phyloP scores from a whole-genome alignment of 2,113 vertebrate species.

The Stictonetta naevosa region DNA sequence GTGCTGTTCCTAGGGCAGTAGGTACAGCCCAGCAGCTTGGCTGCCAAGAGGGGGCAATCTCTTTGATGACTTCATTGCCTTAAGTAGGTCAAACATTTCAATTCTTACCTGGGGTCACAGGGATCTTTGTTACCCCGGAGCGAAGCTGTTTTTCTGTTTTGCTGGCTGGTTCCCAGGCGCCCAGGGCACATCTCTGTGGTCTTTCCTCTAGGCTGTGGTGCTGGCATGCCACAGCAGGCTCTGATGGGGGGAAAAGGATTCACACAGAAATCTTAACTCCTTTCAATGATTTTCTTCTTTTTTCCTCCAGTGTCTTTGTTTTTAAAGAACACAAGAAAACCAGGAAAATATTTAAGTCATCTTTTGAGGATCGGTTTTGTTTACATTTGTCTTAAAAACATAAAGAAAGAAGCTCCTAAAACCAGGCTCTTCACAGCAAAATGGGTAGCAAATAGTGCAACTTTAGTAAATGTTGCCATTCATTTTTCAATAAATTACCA shows the following conservation, averaged over 20 bases:
- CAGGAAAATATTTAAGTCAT: not conserved
- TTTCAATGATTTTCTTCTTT: not conserved
- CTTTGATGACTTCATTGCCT: not conserved
- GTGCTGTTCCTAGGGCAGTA: not conserved
- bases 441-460: not conserved
- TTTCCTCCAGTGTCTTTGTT: not conserved
- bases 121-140: not conserved
- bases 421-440: not conserved
- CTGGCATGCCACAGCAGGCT: not conserved
- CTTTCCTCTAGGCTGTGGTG: not conserved
- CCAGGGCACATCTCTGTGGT: not conserved
- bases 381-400: constrained; percentile 2
- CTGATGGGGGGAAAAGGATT: not conserved
- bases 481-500: constrained; percentile 49
- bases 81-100: not conserved
- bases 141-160: not conserved
- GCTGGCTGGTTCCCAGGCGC: not conserved
- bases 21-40: not conserved
- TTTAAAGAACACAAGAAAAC: not conserved
- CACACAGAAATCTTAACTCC: not conserved
- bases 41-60: not conserved
- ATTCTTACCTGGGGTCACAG: not conserved
- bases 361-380: not conserved
- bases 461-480: not conserved
- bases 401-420: not conserved